phyloP scores from a whole-genome alignment of 2,797 vertebrate genomes.

The Tangara arthus region DNA sequence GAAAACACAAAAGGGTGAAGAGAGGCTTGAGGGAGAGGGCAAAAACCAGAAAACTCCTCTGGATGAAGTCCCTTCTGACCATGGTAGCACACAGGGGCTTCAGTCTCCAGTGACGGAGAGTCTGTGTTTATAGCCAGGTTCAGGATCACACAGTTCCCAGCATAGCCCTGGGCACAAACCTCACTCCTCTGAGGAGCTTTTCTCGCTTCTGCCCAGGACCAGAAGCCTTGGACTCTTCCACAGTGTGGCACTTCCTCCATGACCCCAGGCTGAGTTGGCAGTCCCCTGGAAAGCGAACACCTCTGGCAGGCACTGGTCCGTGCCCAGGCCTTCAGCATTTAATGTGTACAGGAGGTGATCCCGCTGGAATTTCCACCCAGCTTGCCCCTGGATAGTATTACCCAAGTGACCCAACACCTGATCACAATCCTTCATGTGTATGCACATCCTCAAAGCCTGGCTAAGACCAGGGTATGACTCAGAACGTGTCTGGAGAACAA shows the following conservation, averaged over 20 bases:
- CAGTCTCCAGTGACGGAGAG: neutral
- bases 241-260: neutral
- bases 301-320: fast-evolving
- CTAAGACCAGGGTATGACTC: neutral
- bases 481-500: neutral
- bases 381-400: neutral
- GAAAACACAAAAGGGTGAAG: neutral
- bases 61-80: neutral
- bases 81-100: neutral
- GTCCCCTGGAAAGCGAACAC: neutral
- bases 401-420: neutral
- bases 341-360: neutral
- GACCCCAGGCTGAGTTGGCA: neutral
- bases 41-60: neutral
- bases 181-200: neutral
- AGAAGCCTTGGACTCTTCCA: neutral
- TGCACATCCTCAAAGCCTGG: neutral
- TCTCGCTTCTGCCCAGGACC: neutral
- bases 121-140: neutral
- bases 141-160: neutral
- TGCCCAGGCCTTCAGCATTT: neutral
- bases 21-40: neutral
- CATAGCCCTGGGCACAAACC: neutral
- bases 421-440: neutral
- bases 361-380: neutral